phyloP scores from a whole-genome alignment of 1,140 invertebrate genomes.

The Ladona fulva region DNA sequence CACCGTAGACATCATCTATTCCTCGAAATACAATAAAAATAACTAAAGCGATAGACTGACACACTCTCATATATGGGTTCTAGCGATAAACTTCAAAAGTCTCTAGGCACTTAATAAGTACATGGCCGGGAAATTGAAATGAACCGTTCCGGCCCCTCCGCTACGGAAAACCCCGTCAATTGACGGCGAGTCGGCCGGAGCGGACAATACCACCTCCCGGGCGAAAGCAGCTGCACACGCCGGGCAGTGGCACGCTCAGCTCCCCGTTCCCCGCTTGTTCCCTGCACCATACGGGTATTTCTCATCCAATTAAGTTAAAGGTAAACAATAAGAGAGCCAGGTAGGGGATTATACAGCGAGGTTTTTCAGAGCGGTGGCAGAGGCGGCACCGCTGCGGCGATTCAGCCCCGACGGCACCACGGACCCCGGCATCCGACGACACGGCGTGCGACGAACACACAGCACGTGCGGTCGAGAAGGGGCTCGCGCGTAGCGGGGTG shows the following conservation, averaged over 20 bases:
- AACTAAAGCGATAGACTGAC: not conserved
- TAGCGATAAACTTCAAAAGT: not conserved
- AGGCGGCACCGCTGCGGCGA: not conserved
- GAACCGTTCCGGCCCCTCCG: not conserved
- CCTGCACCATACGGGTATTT: not conserved
- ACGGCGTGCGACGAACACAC: not conserved
- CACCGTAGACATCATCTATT: not conserved
- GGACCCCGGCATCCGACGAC: not conserved
- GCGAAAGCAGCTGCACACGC: not conserved
- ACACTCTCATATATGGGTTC: not conserved
- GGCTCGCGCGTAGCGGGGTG: not conserved
- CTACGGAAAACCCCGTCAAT: not conserved
- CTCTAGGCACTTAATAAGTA: conserved; percentile 5
- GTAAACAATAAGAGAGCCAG: not conserved
- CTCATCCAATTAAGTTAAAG: not conserved
- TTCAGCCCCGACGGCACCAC: not conserved
- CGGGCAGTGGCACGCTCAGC: too few relatives aligned
- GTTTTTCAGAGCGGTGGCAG: not conserved
- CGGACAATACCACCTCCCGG: not conserved
- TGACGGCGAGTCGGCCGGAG: not conserved
- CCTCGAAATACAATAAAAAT: not conserved
- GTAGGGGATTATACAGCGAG: not conserved
- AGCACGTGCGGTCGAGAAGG: not conserved
- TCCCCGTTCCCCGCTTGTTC: not conserved
- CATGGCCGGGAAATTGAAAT: not conserved